Evolutionary conservation across 2,113 vertebrate species (phyloP).

Genomic region (Stegostoma tigrinum): DNA sequence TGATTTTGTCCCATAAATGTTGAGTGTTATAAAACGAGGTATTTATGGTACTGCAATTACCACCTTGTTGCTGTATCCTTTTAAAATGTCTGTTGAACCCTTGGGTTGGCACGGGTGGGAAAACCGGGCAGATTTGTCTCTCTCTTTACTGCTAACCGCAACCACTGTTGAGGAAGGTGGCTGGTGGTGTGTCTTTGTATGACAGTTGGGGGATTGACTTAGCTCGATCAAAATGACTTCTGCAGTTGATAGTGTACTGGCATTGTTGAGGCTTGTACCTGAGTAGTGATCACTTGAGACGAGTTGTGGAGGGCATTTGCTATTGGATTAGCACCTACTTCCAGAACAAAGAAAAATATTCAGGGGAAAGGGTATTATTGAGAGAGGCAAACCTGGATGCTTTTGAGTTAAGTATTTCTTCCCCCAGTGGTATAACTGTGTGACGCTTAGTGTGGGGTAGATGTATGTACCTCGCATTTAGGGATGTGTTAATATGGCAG

Average conservation of each 20-base stretch:
- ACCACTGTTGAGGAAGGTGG: background rate
- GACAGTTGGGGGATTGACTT: background rate
- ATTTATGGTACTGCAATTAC: background rate
- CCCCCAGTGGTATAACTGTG: background rate
- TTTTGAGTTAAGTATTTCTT: background rate
- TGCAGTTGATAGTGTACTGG: background rate
- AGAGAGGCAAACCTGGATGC: background rate
- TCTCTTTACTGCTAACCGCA: background rate
- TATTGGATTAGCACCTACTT: background rate
- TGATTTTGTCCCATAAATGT: slow-evolving; percentile 1
- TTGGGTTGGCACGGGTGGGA: background rate
- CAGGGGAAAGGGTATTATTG: background rate
- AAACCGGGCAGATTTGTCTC: background rate
- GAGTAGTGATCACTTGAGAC: background rate
- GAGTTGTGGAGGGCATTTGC: background rate
- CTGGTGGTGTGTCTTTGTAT: background rate
- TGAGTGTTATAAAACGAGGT: background rate
- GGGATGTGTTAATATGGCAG: background rate
- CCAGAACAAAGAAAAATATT: background rate
- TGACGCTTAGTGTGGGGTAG: background rate
- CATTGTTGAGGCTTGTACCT: background rate
- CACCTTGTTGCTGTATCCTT: background rate
- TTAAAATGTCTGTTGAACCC: background rate
- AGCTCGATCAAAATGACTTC: background rate
- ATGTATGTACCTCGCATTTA: background rate